Evolutionary conservation across 2,113 vertebrate species (phyloP), one percentile per base, ranked within the genome.

Genomic region (Nanorana parkeri): DNA sequence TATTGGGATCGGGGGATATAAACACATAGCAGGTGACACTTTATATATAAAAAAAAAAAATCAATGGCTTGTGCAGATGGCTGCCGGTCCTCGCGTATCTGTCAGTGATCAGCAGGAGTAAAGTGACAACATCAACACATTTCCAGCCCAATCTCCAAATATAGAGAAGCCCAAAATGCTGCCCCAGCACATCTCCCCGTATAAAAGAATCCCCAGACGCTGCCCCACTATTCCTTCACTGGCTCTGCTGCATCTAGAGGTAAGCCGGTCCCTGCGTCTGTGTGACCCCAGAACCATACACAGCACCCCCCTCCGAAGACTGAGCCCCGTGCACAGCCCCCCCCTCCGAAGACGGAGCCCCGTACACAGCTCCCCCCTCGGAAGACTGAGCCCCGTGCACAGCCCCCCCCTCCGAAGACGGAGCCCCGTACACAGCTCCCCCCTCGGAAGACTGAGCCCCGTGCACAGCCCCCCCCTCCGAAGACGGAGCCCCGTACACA

Each of bases 211-310:
- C 51, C 8, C n/a, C 21, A 13, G 15, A 1, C 29, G 1, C 21
- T 1, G 29, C 13, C 16, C 8, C 10, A 36, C 24, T 2, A 8
- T 71, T 80, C 78, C 77, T 80, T 80, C 78, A 56, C 65, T 17
- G 21, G 55, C 61, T 56, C 78, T 47, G 65, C 78, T 47, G 65
- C 78, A 26, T 61, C 78, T 71, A 71, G 78, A 80, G 78, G 78
- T 80, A 80, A 80, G 78, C 4, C 15, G 28, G 32, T 36, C 28
- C 54, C 28, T 4, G 64, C 16, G 10, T 16, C 41, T 36, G 32
- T 36, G 32, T 36, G 32, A 36, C 8, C 2, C 5, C 32, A 6
- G 32, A 4, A 5, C 32, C 4, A 5, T 36, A 5, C 32, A 36
- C 32, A 36, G 32, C 32, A 36, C 8, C 32, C 32, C 32, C 8